These are phyloP conservation scores for Ptilonorhynchus violaceus DNA, from an alignment of 2,113 vertebrate species.

Conservation along the genomic window DNA sequence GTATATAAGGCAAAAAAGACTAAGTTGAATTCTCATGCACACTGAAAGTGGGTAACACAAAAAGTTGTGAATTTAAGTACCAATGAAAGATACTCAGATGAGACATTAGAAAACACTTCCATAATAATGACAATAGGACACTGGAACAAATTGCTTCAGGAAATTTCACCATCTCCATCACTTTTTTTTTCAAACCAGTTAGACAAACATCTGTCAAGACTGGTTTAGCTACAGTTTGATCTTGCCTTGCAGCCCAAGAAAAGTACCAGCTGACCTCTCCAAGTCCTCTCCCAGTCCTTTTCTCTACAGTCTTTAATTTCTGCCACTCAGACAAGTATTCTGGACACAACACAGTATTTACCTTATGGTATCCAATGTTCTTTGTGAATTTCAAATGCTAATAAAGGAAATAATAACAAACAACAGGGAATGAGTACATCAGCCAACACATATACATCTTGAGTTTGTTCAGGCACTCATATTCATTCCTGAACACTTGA, in stretches of 20 bases:
- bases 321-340: background rate
- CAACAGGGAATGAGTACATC: background rate
- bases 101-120: background rate
- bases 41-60: background rate
- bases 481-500: slow-evolving; percentile 21
- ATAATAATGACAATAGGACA: background rate
- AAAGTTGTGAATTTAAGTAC: background rate
- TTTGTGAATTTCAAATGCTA: slow-evolving; percentile 43
- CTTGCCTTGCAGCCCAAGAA: background rate
- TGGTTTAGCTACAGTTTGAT: background rate
- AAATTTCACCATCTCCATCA: background rate
- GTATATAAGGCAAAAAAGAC: background rate
- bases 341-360: background rate
- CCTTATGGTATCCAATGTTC: background rate
- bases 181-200: background rate
- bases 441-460: slow-evolving; percentile 34
- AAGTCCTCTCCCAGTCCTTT: background rate
- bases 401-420: slow-evolving; percentile 40
- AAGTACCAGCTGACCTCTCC: background rate
- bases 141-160: background rate
- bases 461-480: slow-evolving; percentile 38
- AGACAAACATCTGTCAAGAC: background rate
- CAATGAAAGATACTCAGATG: background rate
- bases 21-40: background rate
- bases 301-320: background rate